Evolutionary conservation across 2,113 vertebrate genomes (phyloP), one percentile per base, ranked within the genome.

Genomic region (Nerophis ophidion): DNA sequence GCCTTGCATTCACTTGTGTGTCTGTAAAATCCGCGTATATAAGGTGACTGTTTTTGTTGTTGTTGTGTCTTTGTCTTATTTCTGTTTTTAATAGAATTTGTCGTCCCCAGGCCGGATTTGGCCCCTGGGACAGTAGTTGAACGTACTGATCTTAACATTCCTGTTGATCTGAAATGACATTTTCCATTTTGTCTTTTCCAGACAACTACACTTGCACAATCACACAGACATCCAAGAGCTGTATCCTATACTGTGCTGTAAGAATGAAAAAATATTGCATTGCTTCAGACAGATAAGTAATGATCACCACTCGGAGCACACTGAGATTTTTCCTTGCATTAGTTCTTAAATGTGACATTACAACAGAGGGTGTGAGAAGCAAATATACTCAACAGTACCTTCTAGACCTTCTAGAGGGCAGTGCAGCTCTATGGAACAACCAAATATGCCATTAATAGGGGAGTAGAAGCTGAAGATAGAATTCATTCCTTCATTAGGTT

Each of bases 391-490:
- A 79, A 80, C 77, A 87, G 83, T 89, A 85, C 81, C 64, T 15
- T 45, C 57, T 63, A 88, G 77, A 88, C 84, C 73, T 81, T 65
- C 79, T 81, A 70, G 87, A 83, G 89, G 87, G 87, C 86, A 90
- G 72, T 82, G 67, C 70, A 86, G 77, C 74, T 84, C 87, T 84
- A 68, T 78, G 63, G 61, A 74, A 79, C 17, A 71, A 11, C 13
- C 19, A 2, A 0, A 5, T 26, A 26, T 12, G 35, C 44, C 14
- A 49, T 57, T 55, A 57, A 57, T 40, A 57, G 35, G 51, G 40
- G 34, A 33, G 8, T 2, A 6, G 15, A 50, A 17, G 54, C 48
- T 53, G 72, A 73, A 79, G 63, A 81, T 83, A 75, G 73, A 79
- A 84, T 86, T 85, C 80, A 75, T 71, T 75, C 71, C 76, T 78